Evolutionary conservation across 2,113 vertebrate genomes (phyloP).

Genomic region (Callipepla californica): DNA sequence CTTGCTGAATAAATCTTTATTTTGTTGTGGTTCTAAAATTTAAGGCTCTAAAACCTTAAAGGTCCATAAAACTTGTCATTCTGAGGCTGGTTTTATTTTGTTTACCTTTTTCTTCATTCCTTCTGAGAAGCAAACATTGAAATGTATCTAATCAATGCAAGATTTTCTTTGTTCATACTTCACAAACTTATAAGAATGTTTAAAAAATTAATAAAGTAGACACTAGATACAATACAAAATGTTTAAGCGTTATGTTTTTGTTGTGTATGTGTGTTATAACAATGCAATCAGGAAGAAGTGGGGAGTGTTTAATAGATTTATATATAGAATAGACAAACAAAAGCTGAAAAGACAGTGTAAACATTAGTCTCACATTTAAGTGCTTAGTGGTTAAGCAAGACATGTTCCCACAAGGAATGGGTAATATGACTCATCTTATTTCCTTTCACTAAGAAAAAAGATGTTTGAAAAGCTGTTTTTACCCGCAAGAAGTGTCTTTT

Average conservation of each 20-base stretch:
- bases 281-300: neutral
- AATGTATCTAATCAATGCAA: neutral
- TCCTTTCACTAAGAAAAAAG: neutral
- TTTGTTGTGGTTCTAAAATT: neutral
- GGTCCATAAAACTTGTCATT: neutral
- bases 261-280: neutral
- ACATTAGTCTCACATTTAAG: neutral
- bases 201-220: neutral
- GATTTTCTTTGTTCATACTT: neutral
- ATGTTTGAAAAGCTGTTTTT: neutral
- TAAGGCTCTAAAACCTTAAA: neutral
- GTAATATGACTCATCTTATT: neutral
- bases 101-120: neutral
- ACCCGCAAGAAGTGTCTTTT: rapidly evolving
- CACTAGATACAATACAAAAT: neutral
- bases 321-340: neutral
- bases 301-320: neutral
- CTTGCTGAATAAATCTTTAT: neutral
- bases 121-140: neutral
- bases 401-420: neutral
- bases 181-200: neutral
- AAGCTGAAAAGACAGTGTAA: neutral
- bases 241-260: neutral
- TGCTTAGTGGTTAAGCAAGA: neutral
- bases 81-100: neutral